Evolutionary conservation across 2,113 vertebrate species (phyloP).

Genomic region (Vulpes lagopus): DNA sequence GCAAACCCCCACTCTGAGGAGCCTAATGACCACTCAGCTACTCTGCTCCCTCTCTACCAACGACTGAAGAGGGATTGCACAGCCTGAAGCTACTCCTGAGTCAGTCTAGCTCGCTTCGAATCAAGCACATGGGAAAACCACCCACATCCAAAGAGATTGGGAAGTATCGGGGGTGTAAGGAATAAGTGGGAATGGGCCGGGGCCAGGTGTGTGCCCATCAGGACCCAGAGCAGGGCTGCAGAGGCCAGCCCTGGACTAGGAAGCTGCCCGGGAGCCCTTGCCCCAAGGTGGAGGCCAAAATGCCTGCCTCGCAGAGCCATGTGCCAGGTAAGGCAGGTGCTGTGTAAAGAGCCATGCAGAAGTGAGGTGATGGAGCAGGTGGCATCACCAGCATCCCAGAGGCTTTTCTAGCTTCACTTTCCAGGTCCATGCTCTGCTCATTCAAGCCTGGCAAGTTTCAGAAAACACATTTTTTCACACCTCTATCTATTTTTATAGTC

Average conservation of each 20-base stretch:
- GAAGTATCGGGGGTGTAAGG: not conserved
- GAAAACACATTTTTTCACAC: constrained; percentile 68
- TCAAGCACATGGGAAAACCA: not conserved
- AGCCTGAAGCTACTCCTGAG: not conserved
- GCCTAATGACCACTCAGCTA: constrained; percentile 40
- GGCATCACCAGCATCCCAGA: not conserved
- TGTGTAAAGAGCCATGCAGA: fast-evolving
- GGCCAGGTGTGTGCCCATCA: not conserved
- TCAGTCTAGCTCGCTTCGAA: not conserved
- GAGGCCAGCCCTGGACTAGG: not conserved
- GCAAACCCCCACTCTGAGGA: constrained; percentile 3
- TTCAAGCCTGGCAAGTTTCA: constrained; percentile 33
- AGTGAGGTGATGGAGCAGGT: not conserved
- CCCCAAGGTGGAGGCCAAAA: not conserved
- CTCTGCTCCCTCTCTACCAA: not conserved
- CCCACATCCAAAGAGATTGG: not conserved
- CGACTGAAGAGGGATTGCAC: not conserved
- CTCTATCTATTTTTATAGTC: not conserved
- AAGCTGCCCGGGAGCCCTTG: not conserved
- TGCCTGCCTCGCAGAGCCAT: fast-evolving
- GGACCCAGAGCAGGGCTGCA: fast-evolving
- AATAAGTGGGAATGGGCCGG: not conserved
- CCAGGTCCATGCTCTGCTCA: not conserved
- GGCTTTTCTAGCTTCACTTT: not conserved
- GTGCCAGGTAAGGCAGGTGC: not conserved